phyloP scores from a whole-genome alignment of 2,113 vertebrate species.

The Apus apus region DNA sequence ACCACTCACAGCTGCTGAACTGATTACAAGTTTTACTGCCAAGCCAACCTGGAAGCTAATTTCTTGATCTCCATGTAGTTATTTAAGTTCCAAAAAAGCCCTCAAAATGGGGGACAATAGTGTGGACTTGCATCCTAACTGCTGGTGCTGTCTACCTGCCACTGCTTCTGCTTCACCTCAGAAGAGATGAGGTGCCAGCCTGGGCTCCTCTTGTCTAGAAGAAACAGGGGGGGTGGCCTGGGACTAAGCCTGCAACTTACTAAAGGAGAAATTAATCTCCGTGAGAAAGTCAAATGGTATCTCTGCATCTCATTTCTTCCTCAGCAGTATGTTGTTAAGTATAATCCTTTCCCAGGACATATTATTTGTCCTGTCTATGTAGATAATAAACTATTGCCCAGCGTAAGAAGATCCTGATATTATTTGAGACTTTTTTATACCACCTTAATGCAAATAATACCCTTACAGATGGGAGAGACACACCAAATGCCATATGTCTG shows the following conservation, averaged over 20 bases:
- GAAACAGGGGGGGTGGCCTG: neutral
- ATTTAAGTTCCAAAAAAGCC: neutral
- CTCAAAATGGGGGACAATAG: neutral
- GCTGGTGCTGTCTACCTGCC: neutral
- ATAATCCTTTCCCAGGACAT: slow-evolving; percentile 25
- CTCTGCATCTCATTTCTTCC: slow-evolving; percentile 37
- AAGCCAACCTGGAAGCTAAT: slow-evolving; percentile 3
- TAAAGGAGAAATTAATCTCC: slow-evolving; percentile 17
- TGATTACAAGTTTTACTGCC: slow-evolving; percentile 20
- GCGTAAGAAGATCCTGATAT: neutral
- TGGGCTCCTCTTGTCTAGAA: neutral
- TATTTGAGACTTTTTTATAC: slow-evolving; percentile 28
- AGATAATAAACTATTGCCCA: slow-evolving; percentile 31
- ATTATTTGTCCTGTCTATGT: slow-evolving; percentile 19
- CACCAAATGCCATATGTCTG: slow-evolving; percentile 3
- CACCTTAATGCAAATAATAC: slow-evolving; percentile 31
- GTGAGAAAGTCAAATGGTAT: neutral
- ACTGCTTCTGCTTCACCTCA: neutral
- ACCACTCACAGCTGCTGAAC: slow-evolving; percentile 37
- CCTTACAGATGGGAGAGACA: neutral
- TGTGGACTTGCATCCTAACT: accelerated
- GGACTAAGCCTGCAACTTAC: neutral
- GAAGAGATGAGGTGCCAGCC: neutral
- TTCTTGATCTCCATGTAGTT: neutral
- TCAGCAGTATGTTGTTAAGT: slow-evolving; percentile 3